These are phyloP conservation scores for Podotricha telesiphe DNA, from an alignment of 2,888 invertebrate genomes.

Conservation along the genomic window DNA sequence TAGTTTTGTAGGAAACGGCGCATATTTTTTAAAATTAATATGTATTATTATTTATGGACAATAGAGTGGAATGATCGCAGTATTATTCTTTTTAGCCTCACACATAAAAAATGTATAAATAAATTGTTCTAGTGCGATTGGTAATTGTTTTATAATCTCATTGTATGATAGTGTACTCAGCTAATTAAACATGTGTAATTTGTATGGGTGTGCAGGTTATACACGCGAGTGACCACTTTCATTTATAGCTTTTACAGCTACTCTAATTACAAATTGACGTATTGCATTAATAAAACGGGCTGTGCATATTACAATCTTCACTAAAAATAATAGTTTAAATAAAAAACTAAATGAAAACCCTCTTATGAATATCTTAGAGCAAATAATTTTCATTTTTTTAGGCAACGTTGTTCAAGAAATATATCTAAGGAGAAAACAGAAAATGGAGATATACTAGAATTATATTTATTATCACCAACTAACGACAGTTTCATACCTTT, in stretches of 20 bases:
- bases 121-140: background rate
- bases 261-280: background rate
- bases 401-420: conserved; percentile 59
- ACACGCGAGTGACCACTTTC: conserved; percentile 7
- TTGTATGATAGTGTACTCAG: conserved; percentile 19
- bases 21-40: no score
- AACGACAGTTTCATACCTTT: conserved; percentile 56
- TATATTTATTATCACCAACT: conserved; percentile 52
- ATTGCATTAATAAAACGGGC: conserved; percentile 1
- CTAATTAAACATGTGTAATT: conserved; percentile 20
- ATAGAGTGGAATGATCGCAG: no score
- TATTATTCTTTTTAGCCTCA: no score
- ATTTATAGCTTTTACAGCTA: conserved; percentile 16
- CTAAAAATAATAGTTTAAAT: background rate
- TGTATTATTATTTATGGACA: no score
- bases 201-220: conserved; percentile 25
- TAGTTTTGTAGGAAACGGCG: no score
- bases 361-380: background rate
- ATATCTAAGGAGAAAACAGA: conserved; percentile 52
- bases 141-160: conserved; percentile 16
- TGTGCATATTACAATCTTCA: background rate
- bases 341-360: background rate
- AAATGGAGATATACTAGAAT: conserved; percentile 55
- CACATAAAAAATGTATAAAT: background rate
- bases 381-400: conserved; percentile 46